phyloP scores from a whole-genome alignment of 2,888 invertebrate genomes.

The Caenorhabditis imperialis region DNA sequence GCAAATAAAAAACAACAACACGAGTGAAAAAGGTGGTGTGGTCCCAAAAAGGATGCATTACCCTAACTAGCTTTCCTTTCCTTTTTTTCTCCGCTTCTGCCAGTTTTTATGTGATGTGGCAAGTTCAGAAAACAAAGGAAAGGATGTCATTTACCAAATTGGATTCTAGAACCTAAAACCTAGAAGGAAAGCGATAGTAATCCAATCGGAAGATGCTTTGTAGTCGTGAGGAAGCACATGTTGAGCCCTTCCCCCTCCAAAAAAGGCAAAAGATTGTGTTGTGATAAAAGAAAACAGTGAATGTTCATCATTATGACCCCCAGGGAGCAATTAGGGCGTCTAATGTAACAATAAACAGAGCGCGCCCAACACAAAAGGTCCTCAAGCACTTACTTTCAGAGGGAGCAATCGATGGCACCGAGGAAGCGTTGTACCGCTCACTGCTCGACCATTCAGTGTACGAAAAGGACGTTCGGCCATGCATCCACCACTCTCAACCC shows the following conservation, averaged over 20 bases:
- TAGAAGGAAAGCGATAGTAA: too few species aligned
- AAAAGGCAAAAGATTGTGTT: constrained; percentile 40
- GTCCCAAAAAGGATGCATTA: constrained; percentile 34
- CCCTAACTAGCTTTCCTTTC: constrained; percentile 38
- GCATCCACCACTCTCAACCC: constrained; percentile 86
- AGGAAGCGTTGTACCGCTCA: constrained; percentile 72
- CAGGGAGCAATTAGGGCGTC: constrained; percentile 32
- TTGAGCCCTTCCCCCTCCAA: too few species aligned
- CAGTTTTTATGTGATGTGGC: constrained; percentile 16
- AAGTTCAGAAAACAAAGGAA: constrained; percentile 42
- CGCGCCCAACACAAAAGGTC: constrained; percentile 1
- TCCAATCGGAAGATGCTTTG: too few species aligned
- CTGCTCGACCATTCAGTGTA: constrained; percentile 80
- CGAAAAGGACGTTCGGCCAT: constrained; percentile 85
- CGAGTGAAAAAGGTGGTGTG: constrained; percentile 3
- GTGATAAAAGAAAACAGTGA: constrained; percentile 41
- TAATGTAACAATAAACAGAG: constrained; percentile 21
- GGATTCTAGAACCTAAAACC: constrained; percentile 33
- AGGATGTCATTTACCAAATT: constrained; percentile 41
- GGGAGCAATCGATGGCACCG: constrained; percentile 70
- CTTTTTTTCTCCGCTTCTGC: background rate
- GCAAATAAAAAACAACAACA: background rate
- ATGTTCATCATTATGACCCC: constrained; percentile 49
- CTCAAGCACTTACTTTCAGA: constrained; percentile 49
- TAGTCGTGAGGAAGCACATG: too few species aligned